These are phyloP conservation scores for Encarsia formosa DNA, from an alignment of 2,888 invertebrate species.

Conservation along the genomic window DNA sequence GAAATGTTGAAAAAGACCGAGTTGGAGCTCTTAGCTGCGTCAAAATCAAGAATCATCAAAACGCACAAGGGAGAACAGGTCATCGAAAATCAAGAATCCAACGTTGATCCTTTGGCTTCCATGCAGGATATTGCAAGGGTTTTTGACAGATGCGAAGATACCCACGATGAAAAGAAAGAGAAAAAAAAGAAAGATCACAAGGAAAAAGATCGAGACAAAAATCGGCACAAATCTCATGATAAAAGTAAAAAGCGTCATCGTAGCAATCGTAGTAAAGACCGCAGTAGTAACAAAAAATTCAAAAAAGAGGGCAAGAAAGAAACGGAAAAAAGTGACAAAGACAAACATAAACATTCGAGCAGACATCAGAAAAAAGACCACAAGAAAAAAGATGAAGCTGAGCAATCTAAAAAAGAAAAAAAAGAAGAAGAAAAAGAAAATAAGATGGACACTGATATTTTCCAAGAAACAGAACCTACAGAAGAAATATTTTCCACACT, in stretches of 20 bases:
- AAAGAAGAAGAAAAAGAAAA: too few species aligned
- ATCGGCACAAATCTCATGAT: constrained; percentile 24
- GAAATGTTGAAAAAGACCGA: constrained; percentile 89
- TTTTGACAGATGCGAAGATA: constrained; percentile 53
- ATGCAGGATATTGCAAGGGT: constrained; percentile 66
- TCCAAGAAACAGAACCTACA: constrained; percentile 42
- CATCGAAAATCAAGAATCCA: constrained; percentile 50
- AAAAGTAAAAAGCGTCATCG: constrained; percentile 34
- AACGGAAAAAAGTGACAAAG: constrained; percentile 33
- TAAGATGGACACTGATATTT: not conserved
- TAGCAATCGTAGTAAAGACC: constrained; percentile 37
- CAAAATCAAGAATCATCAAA: constrained; percentile 80
- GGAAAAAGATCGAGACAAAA: constrained; percentile 32
- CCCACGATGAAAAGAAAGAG: constrained; percentile 35
- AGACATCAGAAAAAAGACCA: constrained; percentile 30
- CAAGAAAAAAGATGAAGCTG: constrained; percentile 28
- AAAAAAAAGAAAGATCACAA: constrained; percentile 39
- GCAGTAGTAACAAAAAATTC: constrained; percentile 33
- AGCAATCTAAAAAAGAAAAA: constrained; percentile 32
- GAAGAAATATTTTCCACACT: constrained; percentile 57
- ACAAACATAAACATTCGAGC: constrained; percentile 32
- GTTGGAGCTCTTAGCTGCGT: constrained; percentile 73
- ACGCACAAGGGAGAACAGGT: constrained; percentile 89
- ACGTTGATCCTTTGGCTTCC: constrained; percentile 56
- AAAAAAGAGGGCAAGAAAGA: constrained; percentile 36